These are phyloP conservation scores for Palythoa heliodiscus DNA, from an alignment of 92 coral and sea anemone genomes.

Conservation along the genomic window DNA sequence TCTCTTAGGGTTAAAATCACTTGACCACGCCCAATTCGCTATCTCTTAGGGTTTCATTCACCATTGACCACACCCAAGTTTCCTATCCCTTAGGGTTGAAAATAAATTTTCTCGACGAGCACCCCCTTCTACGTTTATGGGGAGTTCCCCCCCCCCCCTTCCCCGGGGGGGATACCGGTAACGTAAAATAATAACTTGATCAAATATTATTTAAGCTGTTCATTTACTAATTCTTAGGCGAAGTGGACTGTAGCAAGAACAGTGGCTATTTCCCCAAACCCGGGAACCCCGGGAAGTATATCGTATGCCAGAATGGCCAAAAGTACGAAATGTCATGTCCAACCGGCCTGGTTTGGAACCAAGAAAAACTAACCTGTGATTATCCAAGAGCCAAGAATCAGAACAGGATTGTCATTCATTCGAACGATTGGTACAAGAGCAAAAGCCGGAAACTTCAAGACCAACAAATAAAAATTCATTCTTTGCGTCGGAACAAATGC, in stretches of 20 bases:
- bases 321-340: background rate
- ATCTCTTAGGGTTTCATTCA: too few species aligned
- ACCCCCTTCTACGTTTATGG: too few species aligned
- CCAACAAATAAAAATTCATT: background rate
- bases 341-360: slow-evolving; percentile 1
- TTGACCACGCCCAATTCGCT: too few species aligned
- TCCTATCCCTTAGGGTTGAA: too few species aligned
- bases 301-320: slow-evolving; percentile 12
- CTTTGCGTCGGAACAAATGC: slow-evolving; percentile 6
- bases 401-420: background rate
- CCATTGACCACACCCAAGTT: too few species aligned
- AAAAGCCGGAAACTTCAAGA: background rate
- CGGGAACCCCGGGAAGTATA: slow-evolving; percentile 1
- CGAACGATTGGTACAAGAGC: background rate
- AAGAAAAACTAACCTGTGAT: background rate
- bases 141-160: too few species aligned
- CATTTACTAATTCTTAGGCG: background rate
- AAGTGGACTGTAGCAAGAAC: slow-evolving; percentile 8
- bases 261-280: slow-evolving; percentile 14
- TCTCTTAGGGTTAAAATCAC: too few species aligned
- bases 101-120: too few species aligned
- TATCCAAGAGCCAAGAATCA: background rate
- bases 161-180: too few species aligned
- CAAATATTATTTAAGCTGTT: background rate
- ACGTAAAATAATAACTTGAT: background rate